Conservation (phyloP, 1,140 invertebrate genomes). For the Globodera rostochiensis region DNA sequence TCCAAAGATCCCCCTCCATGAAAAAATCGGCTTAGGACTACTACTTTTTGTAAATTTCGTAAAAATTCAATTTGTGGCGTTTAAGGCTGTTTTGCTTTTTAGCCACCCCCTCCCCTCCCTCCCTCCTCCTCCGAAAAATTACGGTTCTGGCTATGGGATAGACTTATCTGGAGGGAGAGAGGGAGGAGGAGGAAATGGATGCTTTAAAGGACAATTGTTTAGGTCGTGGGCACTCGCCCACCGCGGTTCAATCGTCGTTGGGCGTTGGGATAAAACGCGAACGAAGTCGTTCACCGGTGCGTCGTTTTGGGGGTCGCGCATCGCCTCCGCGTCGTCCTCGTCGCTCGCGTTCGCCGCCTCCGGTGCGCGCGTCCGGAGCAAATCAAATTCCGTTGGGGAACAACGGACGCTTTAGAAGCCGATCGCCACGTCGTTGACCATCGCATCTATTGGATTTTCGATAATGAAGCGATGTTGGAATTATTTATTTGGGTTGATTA, state of each 20-base stretch:
- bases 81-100: neutral
- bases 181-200: neutral
- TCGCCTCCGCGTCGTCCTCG: slow-evolving; percentile 38
- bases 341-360: slow-evolving; percentile 30
- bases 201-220: neutral
- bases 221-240: slow-evolving; percentile 22
- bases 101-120: neutral
- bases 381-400: slow-evolving; percentile 38
- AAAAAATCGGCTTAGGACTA: too few relatives aligned
- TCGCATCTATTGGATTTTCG: neutral
- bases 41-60: too few relatives aligned
- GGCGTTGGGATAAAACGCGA: slow-evolving; percentile 17
- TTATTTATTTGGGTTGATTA: neutral
- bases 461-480: neutral
- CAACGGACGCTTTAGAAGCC: slow-evolving; percentile 16
- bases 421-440: slow-evolving; percentile 31
- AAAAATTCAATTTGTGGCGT: neutral
- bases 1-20: too few relatives aligned
- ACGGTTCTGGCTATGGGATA: too few relatives aligned
- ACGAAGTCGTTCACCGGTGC: slow-evolving; percentile 33
- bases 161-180: too few relatives aligned
- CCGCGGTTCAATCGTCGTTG: neutral
- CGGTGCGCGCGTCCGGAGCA: slow-evolving; percentile 24
- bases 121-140: too few relatives aligned
- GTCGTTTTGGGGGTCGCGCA: slow-evolving; percentile 20